Percentiles rank a stretch among this genome's conserved stretches.
Evolutionary conservation across 2,888 invertebrate species (phyloP).

Genomic region (Chrysolina oricalcia): DNA sequence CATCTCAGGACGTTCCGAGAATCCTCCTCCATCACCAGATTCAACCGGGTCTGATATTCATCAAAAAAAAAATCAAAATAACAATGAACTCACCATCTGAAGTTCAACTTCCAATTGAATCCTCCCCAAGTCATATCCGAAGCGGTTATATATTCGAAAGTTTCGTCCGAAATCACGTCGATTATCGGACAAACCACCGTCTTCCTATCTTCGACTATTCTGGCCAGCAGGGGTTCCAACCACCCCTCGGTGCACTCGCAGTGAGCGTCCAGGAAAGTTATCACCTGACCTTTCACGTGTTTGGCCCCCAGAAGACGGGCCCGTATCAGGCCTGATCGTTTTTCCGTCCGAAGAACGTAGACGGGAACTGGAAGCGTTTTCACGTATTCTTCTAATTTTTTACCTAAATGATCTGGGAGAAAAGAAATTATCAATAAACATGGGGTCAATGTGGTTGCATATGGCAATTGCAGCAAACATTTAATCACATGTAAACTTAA

Average conservation of each 20-base stretch:
- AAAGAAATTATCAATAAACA: slow-evolving; percentile 36
- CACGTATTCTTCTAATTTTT: slow-evolving; percentile 91
- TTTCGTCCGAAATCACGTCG: slow-evolving; percentile 98
- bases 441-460: neutral
- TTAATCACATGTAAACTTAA: too few relatives aligned
- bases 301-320: slow-evolving; percentile 96
- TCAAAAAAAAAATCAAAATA: neutral
- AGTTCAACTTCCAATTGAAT: slow-evolving; percentile 99
- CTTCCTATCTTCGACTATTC: slow-evolving; percentile 93
- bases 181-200: slow-evolving; percentile 99
- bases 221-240: slow-evolving; percentile 93
- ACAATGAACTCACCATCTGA: slow-evolving; percentile 86
- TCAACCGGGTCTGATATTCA: too few relatives aligned
- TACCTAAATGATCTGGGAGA: slow-evolving; percentile 87
- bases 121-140: slow-evolving; percentile 99
- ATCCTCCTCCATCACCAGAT: too few relatives aligned
- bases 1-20: too few relatives aligned
- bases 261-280: slow-evolving; percentile 98
- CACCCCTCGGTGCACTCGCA: slow-evolving; percentile 99
- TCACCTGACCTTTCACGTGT: slow-evolving; percentile 91
- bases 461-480: too few relatives aligned
- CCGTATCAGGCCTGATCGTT: slow-evolving; percentile 95
- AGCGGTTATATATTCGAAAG: slow-evolving; percentile 98
- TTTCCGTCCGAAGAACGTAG: slow-evolving; percentile 90
- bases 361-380: slow-evolving; percentile 89